A percentile compares a stretch with the other conserved stretches of the same genome.
These are phyloP conservation scores for Oligia fasciuncula DNA, from an alignment of 2,888 invertebrate genomes.

Conservation along the genomic window DNA sequence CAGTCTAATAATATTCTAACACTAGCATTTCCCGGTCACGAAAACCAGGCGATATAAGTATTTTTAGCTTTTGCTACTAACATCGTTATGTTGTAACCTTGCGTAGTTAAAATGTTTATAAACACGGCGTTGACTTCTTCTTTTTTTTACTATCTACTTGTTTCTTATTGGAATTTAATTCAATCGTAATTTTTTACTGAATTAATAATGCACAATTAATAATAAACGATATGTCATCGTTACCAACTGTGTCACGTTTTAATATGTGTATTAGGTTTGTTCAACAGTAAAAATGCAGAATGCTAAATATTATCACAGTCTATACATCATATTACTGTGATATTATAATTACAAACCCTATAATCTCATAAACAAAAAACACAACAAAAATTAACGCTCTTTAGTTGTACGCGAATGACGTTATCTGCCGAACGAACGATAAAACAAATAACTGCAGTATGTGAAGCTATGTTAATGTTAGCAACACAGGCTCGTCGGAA, in stretches of 20 bases:
- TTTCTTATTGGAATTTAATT: conserved; percentile 31
- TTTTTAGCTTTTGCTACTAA: conserved; percentile 35
- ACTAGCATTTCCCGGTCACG: conserved; percentile 48
- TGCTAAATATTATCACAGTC: conserved; percentile 33
- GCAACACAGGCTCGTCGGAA: conserved; percentile 73
- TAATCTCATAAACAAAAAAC: conserved; percentile 27
- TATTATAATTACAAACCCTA: conserved; percentile 31
- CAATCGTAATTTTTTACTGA: conserved; percentile 16
- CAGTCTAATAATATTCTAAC: conserved; percentile 46
- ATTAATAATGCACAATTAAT: neutral
- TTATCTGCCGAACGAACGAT: conserved; percentile 82
- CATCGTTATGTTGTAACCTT: conserved; percentile 49
- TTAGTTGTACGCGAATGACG: conserved; percentile 73
- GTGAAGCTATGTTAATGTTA: conserved; percentile 67
- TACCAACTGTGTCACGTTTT: neutral
- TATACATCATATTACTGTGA: neutral
- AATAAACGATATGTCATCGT: neutral
- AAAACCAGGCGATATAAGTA: conserved; percentile 45
- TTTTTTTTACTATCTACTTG: neutral
- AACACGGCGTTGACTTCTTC: conserved; percentile 7
- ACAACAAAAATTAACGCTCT: conserved; percentile 51
- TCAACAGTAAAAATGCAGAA: neutral
- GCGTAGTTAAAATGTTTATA: conserved; percentile 24
- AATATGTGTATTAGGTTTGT: neutral
- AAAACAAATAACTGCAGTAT: conserved; percentile 80